A percentile compares a stretch with the other conserved stretches of the same genome.
Conservation (phyloP, 2,113 vertebrate genomes). For the Lontra canadensis region DNA sequence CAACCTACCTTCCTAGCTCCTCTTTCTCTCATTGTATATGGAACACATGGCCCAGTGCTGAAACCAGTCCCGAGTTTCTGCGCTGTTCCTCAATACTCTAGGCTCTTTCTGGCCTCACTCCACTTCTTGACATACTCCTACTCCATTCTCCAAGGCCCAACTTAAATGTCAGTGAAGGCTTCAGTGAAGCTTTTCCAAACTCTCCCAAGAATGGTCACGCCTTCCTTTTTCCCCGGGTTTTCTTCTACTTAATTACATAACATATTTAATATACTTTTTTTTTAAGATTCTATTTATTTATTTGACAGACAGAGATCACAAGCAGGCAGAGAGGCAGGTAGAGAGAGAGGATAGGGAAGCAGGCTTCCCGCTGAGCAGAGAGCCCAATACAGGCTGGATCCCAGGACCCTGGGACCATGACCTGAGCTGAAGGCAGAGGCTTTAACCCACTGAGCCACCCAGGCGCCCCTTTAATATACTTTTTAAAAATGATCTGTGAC, state of each 20-base stretch:
- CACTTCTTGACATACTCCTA: background rate
- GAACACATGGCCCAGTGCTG: background rate
- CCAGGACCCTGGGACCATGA: no score
- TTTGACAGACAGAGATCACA: no score
- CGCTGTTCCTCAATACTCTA: background rate
- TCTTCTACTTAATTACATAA: background rate
- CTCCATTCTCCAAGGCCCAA: background rate
- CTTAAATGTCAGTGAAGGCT: background rate
- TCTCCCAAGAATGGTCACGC: background rate
- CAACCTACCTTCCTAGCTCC: background rate
- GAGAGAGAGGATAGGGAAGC: no score
- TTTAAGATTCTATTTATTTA: no score
- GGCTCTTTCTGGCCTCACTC: background rate
- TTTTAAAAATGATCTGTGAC: background rate
- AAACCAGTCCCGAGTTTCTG: background rate
- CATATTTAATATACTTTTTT: background rate
- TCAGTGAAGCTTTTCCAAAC: background rate
- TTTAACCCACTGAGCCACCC: no score
- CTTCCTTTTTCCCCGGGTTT: background rate
- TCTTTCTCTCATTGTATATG: background rate
- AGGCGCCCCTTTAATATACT: no score
- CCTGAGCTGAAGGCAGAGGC: no score
- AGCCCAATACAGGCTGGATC: no score
- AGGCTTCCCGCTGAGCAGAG: no score
- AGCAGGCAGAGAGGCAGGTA: no score